Conservation (phyloP, 2,113 vertebrate genomes). For the Nothoprocta perdicaria region DNA sequence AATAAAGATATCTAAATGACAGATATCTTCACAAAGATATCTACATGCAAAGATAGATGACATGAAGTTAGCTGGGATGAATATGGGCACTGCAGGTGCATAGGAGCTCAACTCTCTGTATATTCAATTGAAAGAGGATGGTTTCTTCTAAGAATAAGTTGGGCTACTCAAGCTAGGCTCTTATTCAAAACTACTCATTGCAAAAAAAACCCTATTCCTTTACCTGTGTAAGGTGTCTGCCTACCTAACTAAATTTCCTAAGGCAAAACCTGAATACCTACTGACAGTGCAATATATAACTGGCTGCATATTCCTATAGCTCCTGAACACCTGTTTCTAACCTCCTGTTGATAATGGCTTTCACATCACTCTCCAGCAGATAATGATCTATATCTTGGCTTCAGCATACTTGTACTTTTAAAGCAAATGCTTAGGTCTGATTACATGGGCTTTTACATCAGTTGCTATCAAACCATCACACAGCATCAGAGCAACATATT, state of each 20-base stretch:
- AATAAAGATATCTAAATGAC: too few species aligned
- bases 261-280: not conserved
- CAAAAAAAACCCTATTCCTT: not conserved
- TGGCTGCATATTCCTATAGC: not conserved
- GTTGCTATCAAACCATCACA: not conserved
- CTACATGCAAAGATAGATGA: not conserved
- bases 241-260: not conserved
- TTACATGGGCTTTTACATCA: accelerated
- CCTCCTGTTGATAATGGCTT: not conserved
- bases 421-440: not conserved
- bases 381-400: not conserved
- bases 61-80: not conserved
- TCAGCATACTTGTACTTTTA: not conserved
- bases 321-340: not conserved
- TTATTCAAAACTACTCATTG: not conserved
- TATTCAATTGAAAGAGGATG: not conserved
- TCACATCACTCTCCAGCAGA: not conserved
- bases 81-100: not conserved
- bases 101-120: not conserved
- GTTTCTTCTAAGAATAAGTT: not conserved
- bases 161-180: not conserved
- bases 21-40: too few species aligned
- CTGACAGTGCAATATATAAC: not conserved
- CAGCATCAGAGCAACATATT: not conserved
- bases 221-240: accelerated